Evolutionary conservation across 2,113 vertebrate genomes (phyloP), one percentile per base, ranked within the genome.

Genomic region (Anthoscopus minutus): DNA sequence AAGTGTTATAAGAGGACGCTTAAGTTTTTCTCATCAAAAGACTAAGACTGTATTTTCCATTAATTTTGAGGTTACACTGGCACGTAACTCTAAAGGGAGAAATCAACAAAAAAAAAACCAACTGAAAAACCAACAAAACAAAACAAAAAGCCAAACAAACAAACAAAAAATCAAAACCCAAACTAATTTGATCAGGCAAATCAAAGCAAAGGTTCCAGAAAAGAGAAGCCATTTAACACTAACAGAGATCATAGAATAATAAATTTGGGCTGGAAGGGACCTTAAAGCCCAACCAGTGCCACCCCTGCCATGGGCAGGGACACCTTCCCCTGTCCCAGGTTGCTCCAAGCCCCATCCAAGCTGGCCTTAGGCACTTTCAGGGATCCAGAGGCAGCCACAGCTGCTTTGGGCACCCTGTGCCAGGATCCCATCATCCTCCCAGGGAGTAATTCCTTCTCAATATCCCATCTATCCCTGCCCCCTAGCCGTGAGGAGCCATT

Each of bases 381-480:
- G 42, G 50, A 73, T 73, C 19, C 79, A 69, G 79, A 40, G 38
- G 22, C 57, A 83, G 48, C 57, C 47, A 7, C 67, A 83, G 67
- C 47, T 33, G 0, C 67, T 62, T 56, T 58, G 65, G 30, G 35
- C 7, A 69, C 4, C 7, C 30, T 82, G 37, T 60, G 65, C 37
- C 66, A 51, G 20, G 4, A 20, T 25, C 54, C 42, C 6, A 11
- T 30, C 65, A 15, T 4, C 45, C 45, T 42, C 9, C 2, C 25
- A 53, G 21, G 20, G 21, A 83, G 37, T 20, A 53, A 71, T 61
- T 61, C 45, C 56, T 44, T 3, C 56, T 24, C 45, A 50, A 4
- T 3, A 61, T 30, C 45, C 20, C 12, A 25, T 4, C 54, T 1
- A 30, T 0, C 19, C 79, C 37, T 42, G 6, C 4, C 25, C 31